A percentile compares a stretch with the other conserved stretches of the same genome.
These are phyloP conservation scores for Zygaena filipendulae DNA, from an alignment of 2,888 invertebrate genomes.

Conservation along the genomic window DNA sequence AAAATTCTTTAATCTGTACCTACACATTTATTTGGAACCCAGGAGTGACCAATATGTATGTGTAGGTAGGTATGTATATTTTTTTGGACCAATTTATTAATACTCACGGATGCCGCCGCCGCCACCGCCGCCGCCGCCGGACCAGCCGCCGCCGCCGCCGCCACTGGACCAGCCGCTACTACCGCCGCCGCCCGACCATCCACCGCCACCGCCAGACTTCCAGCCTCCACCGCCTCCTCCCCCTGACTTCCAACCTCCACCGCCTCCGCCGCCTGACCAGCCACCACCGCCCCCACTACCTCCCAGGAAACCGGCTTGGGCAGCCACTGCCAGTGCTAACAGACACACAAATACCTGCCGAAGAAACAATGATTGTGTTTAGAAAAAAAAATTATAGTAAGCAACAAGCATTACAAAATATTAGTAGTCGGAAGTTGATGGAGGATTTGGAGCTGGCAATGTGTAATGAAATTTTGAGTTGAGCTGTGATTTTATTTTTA, in stretches of 20 bases:
- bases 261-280: conserved; percentile 25
- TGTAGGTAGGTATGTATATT: too few species aligned
- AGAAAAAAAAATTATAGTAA: conserved; percentile 17
- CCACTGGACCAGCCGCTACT: conserved; percentile 20
- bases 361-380: conserved; percentile 3
- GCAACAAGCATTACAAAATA: conserved; percentile 7
- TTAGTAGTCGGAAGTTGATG: background rate
- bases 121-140: conserved; percentile 31
- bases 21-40: too few species aligned
- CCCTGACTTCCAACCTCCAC: conserved; percentile 30
- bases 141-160: conserved; percentile 20
- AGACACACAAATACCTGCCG: conserved; percentile 55
- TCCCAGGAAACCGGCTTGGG: conserved; percentile 44
- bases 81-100: too few species aligned
- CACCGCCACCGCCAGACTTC: conserved; percentile 16
- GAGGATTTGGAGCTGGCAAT: too few species aligned
- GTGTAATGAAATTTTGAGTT: too few species aligned
- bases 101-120: too few species aligned
- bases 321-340: conserved; percentile 44
- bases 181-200: conserved; percentile 17
- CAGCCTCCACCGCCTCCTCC: conserved; percentile 17
- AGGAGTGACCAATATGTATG: too few species aligned
- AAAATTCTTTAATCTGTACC: too few species aligned
- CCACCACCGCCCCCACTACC: conserved; percentile 29
- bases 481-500: too few species aligned